phyloP scores from a whole-genome alignment of 1,140 invertebrate genomes.

The Capitella teleta region DNA sequence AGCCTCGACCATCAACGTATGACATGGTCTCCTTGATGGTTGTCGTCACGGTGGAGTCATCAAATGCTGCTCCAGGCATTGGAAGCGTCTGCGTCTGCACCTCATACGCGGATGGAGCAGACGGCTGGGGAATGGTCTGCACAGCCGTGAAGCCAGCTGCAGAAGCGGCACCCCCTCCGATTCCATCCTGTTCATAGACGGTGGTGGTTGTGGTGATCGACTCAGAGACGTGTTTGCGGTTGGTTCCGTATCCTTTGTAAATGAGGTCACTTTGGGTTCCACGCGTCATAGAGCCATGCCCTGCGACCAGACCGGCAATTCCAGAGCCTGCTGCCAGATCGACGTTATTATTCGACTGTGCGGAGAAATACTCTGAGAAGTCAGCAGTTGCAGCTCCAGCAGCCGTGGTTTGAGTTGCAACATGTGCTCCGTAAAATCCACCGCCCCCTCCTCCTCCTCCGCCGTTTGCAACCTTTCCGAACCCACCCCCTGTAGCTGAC shows the following conservation, averaged over 20 bases:
- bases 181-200: background rate
- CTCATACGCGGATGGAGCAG: no score
- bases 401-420: background rate
- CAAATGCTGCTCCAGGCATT: no score
- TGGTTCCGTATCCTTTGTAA: constrained; percentile 7
- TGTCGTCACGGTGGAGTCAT: no score
- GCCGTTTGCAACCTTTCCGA: background rate
- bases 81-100: background rate
- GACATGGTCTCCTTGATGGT: no score
- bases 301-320: background rate
- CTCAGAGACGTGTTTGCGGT: no score
- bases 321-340: background rate
- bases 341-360: background rate
- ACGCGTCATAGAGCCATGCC: background rate
- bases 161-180: background rate
- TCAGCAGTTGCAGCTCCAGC: constrained; percentile 1
- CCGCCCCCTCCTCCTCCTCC: constrained; percentile 11
- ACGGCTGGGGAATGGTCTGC: no score
- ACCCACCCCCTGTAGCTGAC: background rate
- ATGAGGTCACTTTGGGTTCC: constrained; percentile 9
- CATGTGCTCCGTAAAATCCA: background rate
- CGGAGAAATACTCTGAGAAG: constrained; percentile 2
- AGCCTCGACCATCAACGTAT: no score
- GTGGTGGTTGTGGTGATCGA: no score
- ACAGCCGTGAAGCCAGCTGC: background rate